Base-by-base conservation (phyloP, 2,113 vertebrate species). In the Misgurnus anguillicaudatus region DNA sequence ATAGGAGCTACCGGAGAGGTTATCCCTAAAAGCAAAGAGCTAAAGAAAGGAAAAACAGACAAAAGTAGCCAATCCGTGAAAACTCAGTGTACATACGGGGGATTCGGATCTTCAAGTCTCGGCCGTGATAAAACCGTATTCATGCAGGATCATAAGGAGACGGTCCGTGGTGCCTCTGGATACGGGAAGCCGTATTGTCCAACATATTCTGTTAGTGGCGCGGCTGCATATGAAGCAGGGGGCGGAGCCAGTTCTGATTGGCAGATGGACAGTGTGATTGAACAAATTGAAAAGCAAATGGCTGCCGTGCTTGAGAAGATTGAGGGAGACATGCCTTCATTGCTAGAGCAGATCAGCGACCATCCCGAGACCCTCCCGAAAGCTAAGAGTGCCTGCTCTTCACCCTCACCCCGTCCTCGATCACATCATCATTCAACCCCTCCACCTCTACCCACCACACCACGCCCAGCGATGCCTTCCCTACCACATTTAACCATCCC, bases 261-360 rank as follows among this genome's bases (percentile, higher is more conserved):
- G 93, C 90, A 93, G 87, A 94, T 94, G 93, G 93, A 94, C 88
- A 92, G 90, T 38, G 92, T 92, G 76, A 94, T 94, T 5, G 92
- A 93, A 82, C 91, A 93, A 83, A 94, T 94, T 42, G 92, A 94
- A 80, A 93, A 93, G 79, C 93, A 94, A 87, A 94, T 94, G 93
- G 93, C 88, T 0, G 93, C 93, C 0, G 93, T 94, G 60, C 88
- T 94, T 79, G 93, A 94, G 82, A 94, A 93, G 89, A 94, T 94
- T 3, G 93, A 94, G 62, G 93, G 93, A 36, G 93, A 94, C 82
- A 94, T 94, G 92, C 93, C 93, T 3, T 94, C 92, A 0, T 84
- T 94, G 74, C 83, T 94, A 19, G 93, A 92, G 82, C 92, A 94
- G 82, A 93, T 94, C 84, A 93, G 92, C 75, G 93, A 94, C 88